Percentiles rank a stretch among this genome's conserved stretches.
These are phyloP conservation scores for Tethya wilhelma DNA, from an alignment of 37 sponge, comb jelly and placozoan species.

Conservation along the genomic window DNA sequence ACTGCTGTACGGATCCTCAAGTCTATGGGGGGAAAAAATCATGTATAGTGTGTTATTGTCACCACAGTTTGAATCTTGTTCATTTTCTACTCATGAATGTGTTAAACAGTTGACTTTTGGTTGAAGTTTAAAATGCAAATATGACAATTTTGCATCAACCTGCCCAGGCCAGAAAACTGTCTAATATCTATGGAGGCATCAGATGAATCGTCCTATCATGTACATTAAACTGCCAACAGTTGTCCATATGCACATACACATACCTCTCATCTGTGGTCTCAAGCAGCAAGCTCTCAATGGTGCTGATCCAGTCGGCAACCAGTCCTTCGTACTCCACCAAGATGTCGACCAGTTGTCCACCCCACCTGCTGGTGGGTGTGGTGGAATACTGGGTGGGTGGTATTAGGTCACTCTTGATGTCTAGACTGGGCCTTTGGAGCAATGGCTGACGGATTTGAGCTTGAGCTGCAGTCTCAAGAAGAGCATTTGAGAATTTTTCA, in stretches of 20 bases:
- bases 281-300: conserved; percentile 79
- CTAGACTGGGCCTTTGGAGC: conserved; percentile 29
- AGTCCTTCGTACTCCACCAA: conserved; percentile 74
- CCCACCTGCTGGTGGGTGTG: not conserved
- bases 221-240: not conserved
- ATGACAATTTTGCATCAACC: too few species aligned
- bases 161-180: too few species aligned
- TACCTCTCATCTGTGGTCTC: conserved; percentile 90
- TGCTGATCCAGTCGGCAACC: conserved; percentile 78
- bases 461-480: conserved; percentile 41
- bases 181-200: too few species aligned
- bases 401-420: conserved; percentile 15
- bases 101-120: too few species aligned
- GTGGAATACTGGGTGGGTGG: not conserved
- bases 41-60: too few species aligned
- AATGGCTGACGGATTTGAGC: conserved; percentile 26
- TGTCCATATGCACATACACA: not conserved
- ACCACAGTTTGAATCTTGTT: too few species aligned
- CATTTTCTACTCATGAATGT: too few species aligned
- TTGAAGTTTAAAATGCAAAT: too few species aligned
- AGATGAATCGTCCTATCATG: too few species aligned
- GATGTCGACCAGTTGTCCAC: conserved; percentile 8
- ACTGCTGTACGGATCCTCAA: conserved; percentile 53
- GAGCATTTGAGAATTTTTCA: conserved; percentile 22
- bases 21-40: too few species aligned